A percentile compares a stretch with the other conserved stretches of the same genome.
These are phyloP conservation scores for Zaprionus inermis DNA, from an alignment of 1,140 invertebrate species.

Conservation along the genomic window DNA sequence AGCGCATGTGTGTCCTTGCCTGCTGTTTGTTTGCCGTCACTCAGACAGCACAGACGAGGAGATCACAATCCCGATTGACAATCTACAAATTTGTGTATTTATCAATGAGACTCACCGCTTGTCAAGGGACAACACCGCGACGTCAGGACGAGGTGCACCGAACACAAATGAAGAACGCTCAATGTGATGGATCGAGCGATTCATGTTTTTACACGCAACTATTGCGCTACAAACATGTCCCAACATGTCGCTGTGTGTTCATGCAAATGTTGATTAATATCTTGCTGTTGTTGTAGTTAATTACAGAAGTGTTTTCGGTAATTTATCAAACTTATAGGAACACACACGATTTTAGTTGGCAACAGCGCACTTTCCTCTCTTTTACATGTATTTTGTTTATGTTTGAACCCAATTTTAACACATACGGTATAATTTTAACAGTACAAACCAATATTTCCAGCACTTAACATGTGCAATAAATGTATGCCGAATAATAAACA, in stretches of 20 bases:
- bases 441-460: constrained; percentile 15
- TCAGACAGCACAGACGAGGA: constrained; percentile 25
- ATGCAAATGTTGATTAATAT: constrained; percentile 18
- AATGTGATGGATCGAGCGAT: constrained; percentile 67
- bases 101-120: constrained; percentile 64
- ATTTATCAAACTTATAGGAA: not conserved
- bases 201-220: constrained; percentile 75
- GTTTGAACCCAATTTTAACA: not conserved
- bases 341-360: not conserved
- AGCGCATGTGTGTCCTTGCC: constrained; percentile 28
- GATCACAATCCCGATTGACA: constrained; percentile 70
- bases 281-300: constrained; percentile 1
- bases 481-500: constrained; percentile 14
- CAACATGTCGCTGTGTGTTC: not conserved
- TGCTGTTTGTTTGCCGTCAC: constrained; percentile 63
- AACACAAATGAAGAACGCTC: constrained; percentile 24
- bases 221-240: constrained; percentile 45
- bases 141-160: constrained; percentile 2
- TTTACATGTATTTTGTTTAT: not conserved
- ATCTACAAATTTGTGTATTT: constrained; percentile 79
- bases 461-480: constrained; percentile 11
- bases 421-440: not conserved
- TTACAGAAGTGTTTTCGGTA: not conserved
- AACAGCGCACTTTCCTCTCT: not conserved
- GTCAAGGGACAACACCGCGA: constrained; percentile 36